Conservation (phyloP, 2,797 vertebrate species). For the Scleropages formosus region DNA sequence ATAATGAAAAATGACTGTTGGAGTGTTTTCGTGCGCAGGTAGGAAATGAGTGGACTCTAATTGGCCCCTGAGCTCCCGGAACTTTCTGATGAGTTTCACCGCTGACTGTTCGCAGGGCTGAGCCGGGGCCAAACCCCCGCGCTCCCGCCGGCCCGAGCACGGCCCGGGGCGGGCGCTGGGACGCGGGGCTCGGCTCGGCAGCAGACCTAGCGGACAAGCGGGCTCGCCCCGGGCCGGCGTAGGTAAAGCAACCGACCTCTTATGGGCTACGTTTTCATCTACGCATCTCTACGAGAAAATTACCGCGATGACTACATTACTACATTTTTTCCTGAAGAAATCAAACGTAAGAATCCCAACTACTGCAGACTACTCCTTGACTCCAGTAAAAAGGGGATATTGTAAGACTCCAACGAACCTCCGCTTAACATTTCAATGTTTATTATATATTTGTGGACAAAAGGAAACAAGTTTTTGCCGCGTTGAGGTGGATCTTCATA, state of each 20-base stretch:
- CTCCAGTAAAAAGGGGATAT: constrained; percentile 8
- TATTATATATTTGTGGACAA: neutral
- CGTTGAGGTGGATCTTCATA: no score
- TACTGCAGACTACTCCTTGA: neutral
- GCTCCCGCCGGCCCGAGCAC: neutral
- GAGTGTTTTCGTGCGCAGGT: constrained; percentile 45
- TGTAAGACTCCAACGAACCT: constrained; percentile 11
- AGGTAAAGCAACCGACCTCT: constrained; percentile 25
- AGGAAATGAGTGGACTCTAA: constrained; percentile 52
- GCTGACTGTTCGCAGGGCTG: constrained; percentile 26
- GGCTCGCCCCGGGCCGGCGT: neutral
- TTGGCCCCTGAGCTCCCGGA: constrained; percentile 49
- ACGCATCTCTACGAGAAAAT: no score
- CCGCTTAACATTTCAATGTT: neutral
- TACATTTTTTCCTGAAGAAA: no score
- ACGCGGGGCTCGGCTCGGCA: neutral
- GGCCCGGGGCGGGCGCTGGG: neutral
- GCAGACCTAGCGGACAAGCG: neutral
- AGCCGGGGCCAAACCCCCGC: neutral
- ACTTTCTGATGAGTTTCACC: constrained; percentile 49
- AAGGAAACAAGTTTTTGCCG: no score
- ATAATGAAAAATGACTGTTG: constrained; percentile 52
- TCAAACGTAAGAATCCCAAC: no score
- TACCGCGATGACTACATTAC: no score
- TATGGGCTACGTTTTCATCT: neutral